Base-by-base conservation (phyloP, 2,113 vertebrate species). In the Carassius gibelio region DNA sequence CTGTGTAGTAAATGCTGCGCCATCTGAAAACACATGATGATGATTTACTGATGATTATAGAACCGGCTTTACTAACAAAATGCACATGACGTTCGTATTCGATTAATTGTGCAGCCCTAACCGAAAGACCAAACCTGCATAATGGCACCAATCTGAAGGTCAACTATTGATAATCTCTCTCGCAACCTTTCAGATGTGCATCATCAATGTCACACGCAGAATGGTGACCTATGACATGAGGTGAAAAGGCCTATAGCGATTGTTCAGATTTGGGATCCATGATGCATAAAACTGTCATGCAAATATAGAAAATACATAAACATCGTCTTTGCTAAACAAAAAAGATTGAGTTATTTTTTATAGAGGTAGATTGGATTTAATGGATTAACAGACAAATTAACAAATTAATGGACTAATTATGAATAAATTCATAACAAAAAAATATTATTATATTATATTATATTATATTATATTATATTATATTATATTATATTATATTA, bases 101-200 rank as follows among this genome's bases (percentile, higher is more conserved):
- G 30, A 30, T 30, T 30, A 30, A 30, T 30, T 30, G 30, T 30
- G 30, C 30, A 30, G 30, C 30, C 30, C 30, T 30, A 30, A 30
- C 30, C 1, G 5, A 57, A n/a, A 23, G 66, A 57, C 55, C 80
- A 90, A 91, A 91, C 86, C 88, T 90, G 88, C 91, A 92, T 89
- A 90, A 89, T 93, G 90, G 90, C 89, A 88, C 52, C 48, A 90
- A 89, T 89, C 82, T 87, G 91, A 91, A 91, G 91, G 90, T 91
- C 89, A 93, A 86, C 87, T 87, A 76, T 11, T 55, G 84, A 88
- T 89, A 79, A 91, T 86, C 76, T 36, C 83, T 4, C 30, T 36
- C 3, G 11, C 52, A 72, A 57, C 50, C 81, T 82, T 82, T 82
- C 10, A 52, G 23, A 82, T 57, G 48, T 57, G 66, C 21, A 72